Evolutionary conservation across 1,140 invertebrate species (phyloP), one percentile per base, ranked within the genome.

Genomic region (Bombus confusus): DNA sequence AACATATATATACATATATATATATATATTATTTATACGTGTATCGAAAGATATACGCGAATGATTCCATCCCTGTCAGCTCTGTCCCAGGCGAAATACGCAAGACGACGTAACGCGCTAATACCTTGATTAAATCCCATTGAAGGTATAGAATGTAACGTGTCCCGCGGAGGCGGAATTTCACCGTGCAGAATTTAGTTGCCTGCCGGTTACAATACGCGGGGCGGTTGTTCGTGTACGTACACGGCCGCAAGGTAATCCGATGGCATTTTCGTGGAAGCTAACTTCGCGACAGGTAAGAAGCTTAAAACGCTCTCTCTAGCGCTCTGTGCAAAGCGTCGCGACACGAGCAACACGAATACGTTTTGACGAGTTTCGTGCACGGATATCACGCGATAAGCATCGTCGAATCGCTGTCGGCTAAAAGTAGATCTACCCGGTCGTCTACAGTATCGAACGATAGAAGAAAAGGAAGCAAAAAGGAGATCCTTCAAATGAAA

Each of bases 241-340:
- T 88, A 86, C 83, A 85, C 74, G 69, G 77, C 79, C 64, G 74
- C 75, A 76, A 73, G 78, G 39, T 89, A 89, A 89, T 89, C 88
- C 85, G 57, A 59, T 52, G 73, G 74, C 69, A 87, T 89, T 87
- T 78, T 87, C 79, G 69, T 18, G 62, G n/a, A 64, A 85, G 64
- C 64, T 75, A 89, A 87, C 66, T 72, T 87, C 52, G 74, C 78
- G 81, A 87, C 87, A 83, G 77, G 59, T 88, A 88, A 68, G 43
- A 52, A 82, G 79, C 87, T 79, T 74, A 81, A 77, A 84, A 57
- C 68, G n/a, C 68, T 66, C 12, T 34, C 64, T 41, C 12, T 52
- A 31, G n/a, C 31, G 22, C 37, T 22, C 28, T 62, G 39, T 82
- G 69, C 43, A 37, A 18, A 66, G 73, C 71, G 41, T 82, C 72